These are phyloP conservation scores for Tribolium freemani DNA, from an alignment of 2,888 invertebrate species.

Conservation along the genomic window DNA sequence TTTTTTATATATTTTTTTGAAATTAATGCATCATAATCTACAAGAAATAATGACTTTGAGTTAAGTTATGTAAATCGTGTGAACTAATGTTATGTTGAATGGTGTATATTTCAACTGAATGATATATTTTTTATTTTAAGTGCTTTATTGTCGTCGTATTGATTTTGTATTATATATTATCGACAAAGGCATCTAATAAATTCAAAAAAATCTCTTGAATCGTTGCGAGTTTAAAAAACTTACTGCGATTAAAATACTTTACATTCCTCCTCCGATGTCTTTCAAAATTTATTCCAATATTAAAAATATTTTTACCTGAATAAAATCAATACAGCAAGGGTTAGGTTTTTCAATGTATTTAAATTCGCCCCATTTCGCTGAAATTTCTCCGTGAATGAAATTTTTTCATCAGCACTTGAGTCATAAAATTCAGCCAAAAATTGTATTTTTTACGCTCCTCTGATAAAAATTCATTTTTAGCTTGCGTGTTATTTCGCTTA, in stretches of 20 bases:
- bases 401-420: not conserved
- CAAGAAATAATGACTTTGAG: too few relatives aligned
- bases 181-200: conserved; percentile 7
- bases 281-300: conserved; percentile 17
- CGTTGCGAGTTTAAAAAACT: conserved; percentile 4
- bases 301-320: conserved; percentile 33
- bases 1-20: too few relatives aligned
- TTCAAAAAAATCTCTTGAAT: conserved; percentile 7
- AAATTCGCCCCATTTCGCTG: conserved; percentile 1
- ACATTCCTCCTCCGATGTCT: conserved; percentile 18
- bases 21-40: too few relatives aligned
- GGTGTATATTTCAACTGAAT: too few relatives aligned
- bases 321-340: conserved; percentile 29
- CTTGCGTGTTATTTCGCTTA: too few relatives aligned
- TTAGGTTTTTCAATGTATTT: conserved; percentile 12
- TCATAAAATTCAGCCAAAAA: not conserved
- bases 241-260: conserved; percentile 29
- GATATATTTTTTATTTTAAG: too few relatives aligned
- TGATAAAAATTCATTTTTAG: too few relatives aligned
- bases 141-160: not conserved
- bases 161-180: not conserved
- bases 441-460: too few relatives aligned
- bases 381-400: not conserved
- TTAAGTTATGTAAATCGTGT: too few relatives aligned
- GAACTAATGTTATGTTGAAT: too few relatives aligned